Conservation (phyloP, 2,797 vertebrate genomes). For the Gymnoscopelus braueri region DNA sequence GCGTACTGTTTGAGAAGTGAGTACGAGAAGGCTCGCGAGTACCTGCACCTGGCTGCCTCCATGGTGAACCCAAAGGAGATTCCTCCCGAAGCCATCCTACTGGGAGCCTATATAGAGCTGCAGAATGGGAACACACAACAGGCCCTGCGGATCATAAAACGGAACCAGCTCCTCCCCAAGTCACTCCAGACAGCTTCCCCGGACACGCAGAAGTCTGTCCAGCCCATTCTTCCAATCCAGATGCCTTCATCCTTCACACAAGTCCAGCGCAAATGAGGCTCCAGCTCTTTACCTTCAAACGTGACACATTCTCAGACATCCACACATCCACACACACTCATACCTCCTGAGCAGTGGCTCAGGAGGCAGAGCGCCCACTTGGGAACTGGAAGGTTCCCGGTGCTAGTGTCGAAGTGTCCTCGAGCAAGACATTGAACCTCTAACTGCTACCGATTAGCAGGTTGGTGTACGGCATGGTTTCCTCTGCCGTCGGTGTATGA, state of each 20-base stretch:
- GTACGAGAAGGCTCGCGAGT: slow-evolving; percentile 97
- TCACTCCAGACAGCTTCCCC: slow-evolving; percentile 85
- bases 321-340: too few species aligned
- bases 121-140: slow-evolving; percentile 97
- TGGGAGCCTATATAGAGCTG: slow-evolving; percentile 96
- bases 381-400: too few species aligned
- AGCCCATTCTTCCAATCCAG: slow-evolving; percentile 88
- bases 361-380: too few species aligned
- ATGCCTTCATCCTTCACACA: slow-evolving; percentile 90
- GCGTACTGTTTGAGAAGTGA: slow-evolving; percentile 97
- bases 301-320: neutral
- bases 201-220: slow-evolving; percentile 86
- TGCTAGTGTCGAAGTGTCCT: too few species aligned
- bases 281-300: neutral
- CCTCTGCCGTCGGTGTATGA: too few species aligned
- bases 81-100: slow-evolving; percentile 94
- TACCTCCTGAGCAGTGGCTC: too few species aligned
- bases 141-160: slow-evolving; percentile 99
- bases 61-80: slow-evolving; percentile 97
- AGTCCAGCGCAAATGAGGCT: slow-evolving; percentile 91
- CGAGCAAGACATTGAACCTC: too few species aligned
- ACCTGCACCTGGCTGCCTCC: slow-evolving; percentile 94
- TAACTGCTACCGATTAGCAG: too few species aligned
- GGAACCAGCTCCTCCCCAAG: slow-evolving; percentile 94
- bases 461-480: too few species aligned